Percentiles rank a stretch among this genome's conserved stretches.
These are phyloP conservation scores for Ecliptopera silaceata DNA, from an alignment of 2,888 invertebrate species.

Conservation along the genomic window DNA sequence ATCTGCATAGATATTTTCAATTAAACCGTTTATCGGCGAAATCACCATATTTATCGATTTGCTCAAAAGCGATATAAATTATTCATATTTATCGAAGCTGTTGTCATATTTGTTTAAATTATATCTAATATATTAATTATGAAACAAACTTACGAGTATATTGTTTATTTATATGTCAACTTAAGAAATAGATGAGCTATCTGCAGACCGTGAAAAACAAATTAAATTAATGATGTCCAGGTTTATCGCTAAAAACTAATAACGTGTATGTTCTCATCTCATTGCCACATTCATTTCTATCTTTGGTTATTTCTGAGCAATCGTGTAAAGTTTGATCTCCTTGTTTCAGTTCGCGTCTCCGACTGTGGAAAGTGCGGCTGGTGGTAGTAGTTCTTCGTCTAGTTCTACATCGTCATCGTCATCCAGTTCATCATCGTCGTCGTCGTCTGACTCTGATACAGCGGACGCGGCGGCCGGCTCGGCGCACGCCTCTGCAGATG, in stretches of 20 bases:
- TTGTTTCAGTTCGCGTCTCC: conserved; percentile 67
- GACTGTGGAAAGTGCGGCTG: conserved; percentile 63
- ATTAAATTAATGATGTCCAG: too few species aligned
- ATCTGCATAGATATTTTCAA: conserved; percentile 15
- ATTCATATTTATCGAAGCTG: too few species aligned
- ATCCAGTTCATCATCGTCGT: conserved; percentile 75
- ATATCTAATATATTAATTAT: too few species aligned
- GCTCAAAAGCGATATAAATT: conserved; percentile 1
- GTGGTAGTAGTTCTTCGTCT: conserved; percentile 73
- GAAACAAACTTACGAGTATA: too few species aligned
- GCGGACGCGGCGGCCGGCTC: conserved; percentile 72
- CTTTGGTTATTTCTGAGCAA: background rate
- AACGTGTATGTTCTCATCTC: too few species aligned
- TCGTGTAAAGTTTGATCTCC: background rate
- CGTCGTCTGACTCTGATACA: conserved; percentile 75
- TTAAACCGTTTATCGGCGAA: conserved; percentile 1
- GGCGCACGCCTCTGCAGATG: conserved; percentile 69
- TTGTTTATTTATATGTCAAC: too few species aligned
- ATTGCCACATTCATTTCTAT: too few species aligned
- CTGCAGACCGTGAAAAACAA: too few species aligned
- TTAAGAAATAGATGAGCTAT: too few species aligned
- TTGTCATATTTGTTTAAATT: too few species aligned
- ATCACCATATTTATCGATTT: conserved; percentile 11
- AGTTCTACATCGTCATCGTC: conserved; percentile 73
- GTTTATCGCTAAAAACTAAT: too few species aligned